Conservation (phyloP, 2,888 invertebrate genomes). For the Chrysotoxum bicinctum region DNA sequence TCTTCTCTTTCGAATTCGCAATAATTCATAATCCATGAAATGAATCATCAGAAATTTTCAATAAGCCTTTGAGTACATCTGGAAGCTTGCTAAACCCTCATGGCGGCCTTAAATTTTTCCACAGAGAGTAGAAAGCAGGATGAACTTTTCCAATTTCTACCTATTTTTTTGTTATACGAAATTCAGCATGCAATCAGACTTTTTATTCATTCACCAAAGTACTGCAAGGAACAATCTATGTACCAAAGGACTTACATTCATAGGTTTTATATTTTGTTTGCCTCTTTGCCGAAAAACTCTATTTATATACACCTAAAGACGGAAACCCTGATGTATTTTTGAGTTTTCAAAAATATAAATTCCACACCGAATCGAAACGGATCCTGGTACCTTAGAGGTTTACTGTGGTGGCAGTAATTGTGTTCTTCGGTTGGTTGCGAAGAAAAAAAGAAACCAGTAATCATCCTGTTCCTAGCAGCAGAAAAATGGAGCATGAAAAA, state of each 20-base stretch:
- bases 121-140: constrained; percentile 10
- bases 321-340: constrained; percentile 42
- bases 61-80: constrained; percentile 47
- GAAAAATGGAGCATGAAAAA: not conserved
- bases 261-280: not conserved
- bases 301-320: not conserved
- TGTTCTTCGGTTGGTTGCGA: constrained; percentile 10
- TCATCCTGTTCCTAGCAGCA: constrained; percentile 7
- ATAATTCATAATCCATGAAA: constrained; percentile 22
- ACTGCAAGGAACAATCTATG: not conserved
- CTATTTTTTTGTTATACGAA: constrained; percentile 8
- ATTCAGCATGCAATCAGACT: constrained; percentile 51
- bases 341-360: constrained; percentile 54
- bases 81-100: constrained; percentile 20
- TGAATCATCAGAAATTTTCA: constrained; percentile 51
- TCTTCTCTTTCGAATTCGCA: not conserved
- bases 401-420: constrained; percentile 48
- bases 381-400: not conserved
- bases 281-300: not conserved
- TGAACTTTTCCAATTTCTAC: constrained; percentile 64
- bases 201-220: constrained; percentile 13
- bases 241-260: constrained; percentile 1
- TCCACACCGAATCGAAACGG: not conserved
- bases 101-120: constrained; percentile 50
- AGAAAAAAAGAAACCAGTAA: constrained; percentile 48